phyloP scores from a whole-genome alignment of 2,797 vertebrate species.

The Anabas testudineus region DNA sequence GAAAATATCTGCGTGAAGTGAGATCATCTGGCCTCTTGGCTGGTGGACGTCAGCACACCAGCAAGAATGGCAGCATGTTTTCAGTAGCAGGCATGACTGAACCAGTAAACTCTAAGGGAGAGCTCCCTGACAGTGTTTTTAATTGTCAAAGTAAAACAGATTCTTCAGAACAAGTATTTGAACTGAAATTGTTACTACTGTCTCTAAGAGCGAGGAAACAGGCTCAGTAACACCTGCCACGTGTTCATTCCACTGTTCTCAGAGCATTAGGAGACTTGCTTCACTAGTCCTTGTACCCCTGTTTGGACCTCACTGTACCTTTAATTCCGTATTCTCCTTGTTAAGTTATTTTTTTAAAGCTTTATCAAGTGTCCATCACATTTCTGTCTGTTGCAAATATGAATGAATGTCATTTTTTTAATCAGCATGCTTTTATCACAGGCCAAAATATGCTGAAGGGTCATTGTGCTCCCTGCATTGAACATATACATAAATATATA shows the following conservation, averaged over 20 bases:
- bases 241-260: conserved; percentile 11
- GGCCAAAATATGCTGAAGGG: conserved; percentile 4
- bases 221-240: conserved; percentile 1
- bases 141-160: too few relatives aligned
- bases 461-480: neutral
- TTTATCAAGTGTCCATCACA: conserved; percentile 20
- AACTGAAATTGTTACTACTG: neutral
- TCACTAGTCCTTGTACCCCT: neutral
- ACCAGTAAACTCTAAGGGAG: too few relatives aligned
- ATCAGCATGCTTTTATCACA: conserved; percentile 19
- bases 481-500: conserved; percentile 5
- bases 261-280: neutral
- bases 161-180: neutral
- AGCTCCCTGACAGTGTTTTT: too few relatives aligned
- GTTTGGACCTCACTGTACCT: neutral
- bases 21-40: too few relatives aligned
- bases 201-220: neutral
- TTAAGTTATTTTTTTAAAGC: conserved; percentile 17
- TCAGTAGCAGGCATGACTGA: too few relatives aligned
- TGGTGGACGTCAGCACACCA: too few relatives aligned
- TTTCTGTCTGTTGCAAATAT: conserved; percentile 40
- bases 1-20: too few relatives aligned
- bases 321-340: neutral
- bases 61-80: too few relatives aligned
- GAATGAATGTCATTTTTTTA: conserved; percentile 20